Conservation (phyloP, 1,140 invertebrate genomes). For the Zaprionus kolodkinae region DNA sequence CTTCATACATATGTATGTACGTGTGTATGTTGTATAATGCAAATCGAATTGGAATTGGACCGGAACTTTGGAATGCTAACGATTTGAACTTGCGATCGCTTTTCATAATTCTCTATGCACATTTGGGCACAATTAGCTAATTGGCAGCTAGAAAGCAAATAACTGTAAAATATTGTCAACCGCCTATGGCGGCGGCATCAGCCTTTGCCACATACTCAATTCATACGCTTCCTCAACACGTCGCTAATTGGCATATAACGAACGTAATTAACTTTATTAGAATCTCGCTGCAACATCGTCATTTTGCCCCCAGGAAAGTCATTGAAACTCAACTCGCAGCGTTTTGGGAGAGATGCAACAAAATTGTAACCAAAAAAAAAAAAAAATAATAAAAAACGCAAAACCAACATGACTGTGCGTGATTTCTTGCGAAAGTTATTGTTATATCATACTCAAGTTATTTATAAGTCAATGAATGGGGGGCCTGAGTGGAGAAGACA, state of each 20-base stretch:
- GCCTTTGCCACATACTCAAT: conserved; percentile 7
- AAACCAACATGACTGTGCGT: conserved; percentile 5
- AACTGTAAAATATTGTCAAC: conserved; percentile 69
- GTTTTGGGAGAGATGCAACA: conserved; percentile 11
- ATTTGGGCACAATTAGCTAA: conserved; percentile 80
- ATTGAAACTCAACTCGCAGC: conserved; percentile 37
- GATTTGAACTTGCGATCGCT: conserved; percentile 42
- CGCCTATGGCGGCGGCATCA: conserved; percentile 54
- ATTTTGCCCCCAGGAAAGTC: conserved; percentile 33
- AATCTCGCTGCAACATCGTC: conserved; percentile 35
- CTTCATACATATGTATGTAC: conserved; percentile 19
- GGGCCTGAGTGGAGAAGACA: not conserved
- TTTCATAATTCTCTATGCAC: conserved; percentile 64
- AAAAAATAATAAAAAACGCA: not conserved
- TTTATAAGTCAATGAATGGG: conserved; percentile 1
- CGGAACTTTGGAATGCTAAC: conserved; percentile 58
- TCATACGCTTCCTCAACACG: conserved; percentile 67
- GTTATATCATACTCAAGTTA: conserved; percentile 3
- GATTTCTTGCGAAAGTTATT: not conserved
- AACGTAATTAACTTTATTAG: conserved; percentile 68
- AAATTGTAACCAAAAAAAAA: not conserved
- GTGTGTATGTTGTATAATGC: conserved; percentile 32
- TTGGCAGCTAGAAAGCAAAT: conserved; percentile 45
- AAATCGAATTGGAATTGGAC: conserved; percentile 57
- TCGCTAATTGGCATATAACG: conserved; percentile 77